These are phyloP conservation scores for Ginglymostoma cirratum DNA, from an alignment of 2,113 vertebrate species.

Conservation along the genomic window DNA sequence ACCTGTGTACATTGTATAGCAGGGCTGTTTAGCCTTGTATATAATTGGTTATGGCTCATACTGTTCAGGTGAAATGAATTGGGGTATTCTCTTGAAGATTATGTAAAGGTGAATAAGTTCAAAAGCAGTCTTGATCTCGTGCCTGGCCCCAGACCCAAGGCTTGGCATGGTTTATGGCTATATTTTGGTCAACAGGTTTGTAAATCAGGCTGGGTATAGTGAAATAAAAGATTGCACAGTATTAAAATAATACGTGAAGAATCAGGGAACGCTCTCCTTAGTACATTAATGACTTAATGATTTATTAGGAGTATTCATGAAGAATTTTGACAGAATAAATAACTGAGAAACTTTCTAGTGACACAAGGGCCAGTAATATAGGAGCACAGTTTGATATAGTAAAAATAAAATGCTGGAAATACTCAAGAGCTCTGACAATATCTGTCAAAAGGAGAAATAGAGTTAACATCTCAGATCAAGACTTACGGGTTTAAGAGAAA, in stretches of 20 bases:
- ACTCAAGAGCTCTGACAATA: no score
- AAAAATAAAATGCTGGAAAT: no score
- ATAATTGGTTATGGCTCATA: not conserved
- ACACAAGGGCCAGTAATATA: not conserved
- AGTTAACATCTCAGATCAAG: no score
- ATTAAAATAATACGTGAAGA: not conserved
- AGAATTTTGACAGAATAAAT: not conserved
- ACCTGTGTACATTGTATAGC: not conserved
- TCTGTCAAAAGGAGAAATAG: no score
- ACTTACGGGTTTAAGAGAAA: not conserved
- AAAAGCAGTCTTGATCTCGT: not conserved
- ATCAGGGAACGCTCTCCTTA: no score
- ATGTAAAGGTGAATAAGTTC: not conserved
- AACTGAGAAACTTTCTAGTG: not conserved
- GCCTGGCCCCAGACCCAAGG: not conserved
- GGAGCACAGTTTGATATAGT: not conserved
- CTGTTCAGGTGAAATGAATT: not conserved
- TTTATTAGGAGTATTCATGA: not conserved
- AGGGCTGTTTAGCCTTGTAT: not conserved
- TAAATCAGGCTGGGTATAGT: not conserved
- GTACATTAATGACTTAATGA: not conserved
- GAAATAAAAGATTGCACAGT: not conserved
- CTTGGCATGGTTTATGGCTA: not conserved
- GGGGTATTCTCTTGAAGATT: not conserved
- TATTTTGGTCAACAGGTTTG: not conserved